Evolutionary conservation across 2,113 vertebrate genomes (phyloP).

Genomic region (Psittacus erithacus): DNA sequence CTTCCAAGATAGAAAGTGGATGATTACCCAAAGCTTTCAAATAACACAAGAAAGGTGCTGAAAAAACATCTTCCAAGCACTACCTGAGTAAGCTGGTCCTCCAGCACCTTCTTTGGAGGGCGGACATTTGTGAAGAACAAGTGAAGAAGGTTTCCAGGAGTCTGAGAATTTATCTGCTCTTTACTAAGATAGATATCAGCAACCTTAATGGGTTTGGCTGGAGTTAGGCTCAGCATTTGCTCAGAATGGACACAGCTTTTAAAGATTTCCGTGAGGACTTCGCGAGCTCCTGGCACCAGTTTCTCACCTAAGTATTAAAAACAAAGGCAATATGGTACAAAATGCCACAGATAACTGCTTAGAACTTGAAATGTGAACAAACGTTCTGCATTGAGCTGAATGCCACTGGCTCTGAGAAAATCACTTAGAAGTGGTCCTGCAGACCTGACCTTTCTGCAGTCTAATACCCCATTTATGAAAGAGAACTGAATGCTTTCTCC

Average conservation of each 20-base stretch:
- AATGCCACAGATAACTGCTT: accelerated
- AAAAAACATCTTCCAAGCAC: neutral
- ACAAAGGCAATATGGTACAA: neutral
- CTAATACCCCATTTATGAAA: neutral
- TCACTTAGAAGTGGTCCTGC: neutral
- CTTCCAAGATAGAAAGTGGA: conserved; percentile 58
- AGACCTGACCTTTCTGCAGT: neutral
- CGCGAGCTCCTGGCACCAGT: conserved; percentile 87
- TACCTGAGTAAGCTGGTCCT: conserved; percentile 98
- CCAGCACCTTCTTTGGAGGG: conserved; percentile 93
- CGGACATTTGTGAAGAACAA: conserved; percentile 94
- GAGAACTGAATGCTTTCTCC: neutral
- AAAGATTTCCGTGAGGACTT: conserved; percentile 94
- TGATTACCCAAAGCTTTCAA: neutral
- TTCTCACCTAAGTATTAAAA: conserved; percentile 84
- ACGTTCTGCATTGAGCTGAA: neutral
- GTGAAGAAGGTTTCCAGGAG: conserved; percentile 92
- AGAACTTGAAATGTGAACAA: neutral
- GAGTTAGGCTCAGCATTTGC: conserved; percentile 92
- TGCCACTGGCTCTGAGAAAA: neutral
- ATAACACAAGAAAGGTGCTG: neutral
- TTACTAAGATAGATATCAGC: conserved; percentile 97
- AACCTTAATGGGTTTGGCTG: conserved; percentile 89
- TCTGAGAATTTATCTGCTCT: conserved; percentile 96
- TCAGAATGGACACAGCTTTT: conserved; percentile 95